Evolutionary conservation across 2,888 invertebrate genomes (phyloP).

Genomic region (Habrosyne pyritoides): DNA sequence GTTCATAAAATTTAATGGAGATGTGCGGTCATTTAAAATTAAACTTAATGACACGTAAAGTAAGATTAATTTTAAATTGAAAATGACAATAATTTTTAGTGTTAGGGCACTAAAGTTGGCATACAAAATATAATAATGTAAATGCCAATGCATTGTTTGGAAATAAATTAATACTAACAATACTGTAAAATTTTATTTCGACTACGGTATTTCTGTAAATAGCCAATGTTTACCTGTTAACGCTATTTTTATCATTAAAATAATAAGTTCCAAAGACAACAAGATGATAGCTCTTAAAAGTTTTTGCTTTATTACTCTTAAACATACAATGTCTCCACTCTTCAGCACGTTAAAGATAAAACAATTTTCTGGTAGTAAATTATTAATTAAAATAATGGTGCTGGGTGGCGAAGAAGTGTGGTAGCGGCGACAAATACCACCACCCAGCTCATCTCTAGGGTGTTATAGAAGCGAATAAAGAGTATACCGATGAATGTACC

Average conservation of each 20-base stretch:
- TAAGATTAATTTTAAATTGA: slow-evolving; percentile 8
- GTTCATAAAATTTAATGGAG: slow-evolving; percentile 34
- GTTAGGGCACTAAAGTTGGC: background rate
- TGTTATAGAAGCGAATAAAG: too few relatives aligned
- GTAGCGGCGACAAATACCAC: too few relatives aligned
- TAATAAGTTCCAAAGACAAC: background rate
- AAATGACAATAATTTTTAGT: slow-evolving; percentile 7
- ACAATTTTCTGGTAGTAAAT: too few relatives aligned
- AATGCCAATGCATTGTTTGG: background rate
- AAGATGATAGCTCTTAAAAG: background rate
- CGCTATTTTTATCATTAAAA: background rate
- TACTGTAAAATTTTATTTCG: background rate
- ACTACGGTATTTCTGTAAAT: background rate
- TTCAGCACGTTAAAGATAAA: background rate
- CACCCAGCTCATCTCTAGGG: too few relatives aligned
- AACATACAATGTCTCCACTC: background rate
- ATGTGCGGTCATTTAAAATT: background rate
- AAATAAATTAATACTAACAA: too few relatives aligned
- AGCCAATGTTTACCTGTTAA: background rate
- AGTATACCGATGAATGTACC: too few relatives aligned
- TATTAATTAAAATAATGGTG: too few relatives aligned
- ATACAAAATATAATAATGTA: background rate
- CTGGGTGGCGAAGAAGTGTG: too few relatives aligned
- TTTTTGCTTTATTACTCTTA: background rate
- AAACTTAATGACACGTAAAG: slow-evolving; percentile 8